These are phyloP conservation scores for Pristiophorus japonicus DNA, from an alignment of 2,113 vertebrate species.

Conservation along the genomic window DNA sequence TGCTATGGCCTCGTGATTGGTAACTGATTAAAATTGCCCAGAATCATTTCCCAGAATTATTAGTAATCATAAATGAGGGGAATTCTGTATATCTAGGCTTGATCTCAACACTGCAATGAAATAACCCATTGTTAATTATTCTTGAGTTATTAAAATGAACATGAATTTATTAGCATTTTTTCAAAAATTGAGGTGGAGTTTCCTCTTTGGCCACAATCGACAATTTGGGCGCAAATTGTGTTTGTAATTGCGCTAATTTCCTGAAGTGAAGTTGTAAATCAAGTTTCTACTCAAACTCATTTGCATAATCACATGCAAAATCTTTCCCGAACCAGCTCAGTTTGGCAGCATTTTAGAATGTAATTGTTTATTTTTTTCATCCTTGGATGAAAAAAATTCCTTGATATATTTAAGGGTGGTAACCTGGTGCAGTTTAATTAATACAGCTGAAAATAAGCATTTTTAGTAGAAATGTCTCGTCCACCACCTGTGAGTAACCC, in stretches of 20 bases:
- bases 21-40: neutral
- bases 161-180: neutral
- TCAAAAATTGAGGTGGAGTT: neutral
- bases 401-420: neutral
- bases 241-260: neutral
- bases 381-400: neutral
- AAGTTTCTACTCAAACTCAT: neutral
- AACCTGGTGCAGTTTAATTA: neutral
- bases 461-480: neutral
- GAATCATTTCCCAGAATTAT: neutral
- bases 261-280: neutral
- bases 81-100: neutral
- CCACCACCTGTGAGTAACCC: neutral
- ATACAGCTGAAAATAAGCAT: neutral
- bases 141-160: neutral
- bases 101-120: neutral
- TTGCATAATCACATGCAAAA: neutral
- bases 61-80: neutral
- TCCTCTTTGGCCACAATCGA: neutral
- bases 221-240: neutral
- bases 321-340: neutral
- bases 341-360: neutral
- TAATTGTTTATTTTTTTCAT: neutral
- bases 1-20: neutral
- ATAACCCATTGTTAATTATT: neutral